Evolutionary conservation across 2,113 vertebrate genomes (phyloP).

Genomic region (Catharus minimus): DNA sequence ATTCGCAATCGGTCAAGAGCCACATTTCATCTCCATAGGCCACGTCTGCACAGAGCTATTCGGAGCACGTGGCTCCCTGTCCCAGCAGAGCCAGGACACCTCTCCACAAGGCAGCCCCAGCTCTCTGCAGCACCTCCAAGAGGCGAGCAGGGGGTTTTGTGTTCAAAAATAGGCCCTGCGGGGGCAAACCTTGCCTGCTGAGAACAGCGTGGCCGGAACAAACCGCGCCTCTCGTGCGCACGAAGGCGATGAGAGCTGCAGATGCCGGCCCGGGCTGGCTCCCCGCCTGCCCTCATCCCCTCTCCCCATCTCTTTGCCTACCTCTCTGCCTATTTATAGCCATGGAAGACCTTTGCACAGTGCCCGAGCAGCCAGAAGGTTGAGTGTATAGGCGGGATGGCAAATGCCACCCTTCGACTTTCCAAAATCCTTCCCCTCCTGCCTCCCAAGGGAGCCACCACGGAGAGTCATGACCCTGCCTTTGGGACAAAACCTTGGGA

Average conservation of each 20-base stretch:
- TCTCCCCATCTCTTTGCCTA: constrained; percentile 28
- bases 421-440: background rate
- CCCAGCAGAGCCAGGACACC: background rate
- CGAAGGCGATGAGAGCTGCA: background rate
- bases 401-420: background rate
- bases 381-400: constrained; percentile 10
- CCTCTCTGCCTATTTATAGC: constrained; percentile 53
- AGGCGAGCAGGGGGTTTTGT: background rate
- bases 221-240: background rate
- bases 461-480: accelerated
- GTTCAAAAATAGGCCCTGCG: constrained; percentile 13
- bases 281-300: background rate
- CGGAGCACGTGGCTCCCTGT: background rate
- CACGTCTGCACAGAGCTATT: constrained; percentile 36
- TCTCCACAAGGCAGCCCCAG: background rate
- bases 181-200: constrained; percentile 16
- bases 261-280: background rate
- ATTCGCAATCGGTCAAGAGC: constrained; percentile 60
- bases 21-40: constrained; percentile 31
- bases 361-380: background rate
- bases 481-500: background rate
- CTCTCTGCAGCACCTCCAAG: background rate
- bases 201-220: background rate
- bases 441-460: background rate
- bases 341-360: constrained; percentile 35